A percentile compares a stretch with the other conserved stretches of the same genome.
These are phyloP conservation scores for Synanthedon formicaeformis DNA, from an alignment of 2,888 invertebrate genomes.

Conservation along the genomic window DNA sequence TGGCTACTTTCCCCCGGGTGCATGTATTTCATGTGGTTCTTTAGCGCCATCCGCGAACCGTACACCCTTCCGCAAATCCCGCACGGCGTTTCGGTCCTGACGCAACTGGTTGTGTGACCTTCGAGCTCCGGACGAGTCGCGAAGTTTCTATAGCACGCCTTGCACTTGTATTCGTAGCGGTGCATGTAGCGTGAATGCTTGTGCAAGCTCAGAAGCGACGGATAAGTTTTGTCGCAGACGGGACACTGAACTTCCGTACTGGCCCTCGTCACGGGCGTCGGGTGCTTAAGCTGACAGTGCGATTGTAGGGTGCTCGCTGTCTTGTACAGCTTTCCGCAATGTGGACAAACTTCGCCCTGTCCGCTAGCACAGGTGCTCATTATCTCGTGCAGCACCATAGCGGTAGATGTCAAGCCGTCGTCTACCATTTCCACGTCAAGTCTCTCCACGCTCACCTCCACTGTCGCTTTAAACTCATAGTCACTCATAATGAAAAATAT, in stretches of 20 bases:
- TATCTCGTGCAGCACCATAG: slow-evolving; percentile 32
- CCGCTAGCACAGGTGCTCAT: slow-evolving; percentile 12
- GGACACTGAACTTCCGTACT: slow-evolving; percentile 21
- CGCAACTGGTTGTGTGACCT: slow-evolving; percentile 5
- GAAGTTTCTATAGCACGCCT: slow-evolving; percentile 37
- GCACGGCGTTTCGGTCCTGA: slow-evolving; percentile 19
- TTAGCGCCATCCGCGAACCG: slow-evolving; percentile 27
- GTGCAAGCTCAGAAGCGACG: slow-evolving; percentile 37
- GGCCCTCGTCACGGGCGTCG: slow-evolving; percentile 14
- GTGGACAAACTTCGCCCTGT: slow-evolving; percentile 32
- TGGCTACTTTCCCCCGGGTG: slow-evolving; percentile 27
- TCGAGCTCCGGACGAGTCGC: slow-evolving; percentile 16
- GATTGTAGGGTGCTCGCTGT: slow-evolving; percentile 28
- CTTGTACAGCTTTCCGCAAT: slow-evolving; percentile 47
- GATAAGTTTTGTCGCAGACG: slow-evolving; percentile 37
- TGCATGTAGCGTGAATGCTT: slow-evolving; percentile 48
- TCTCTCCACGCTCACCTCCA: neutral
- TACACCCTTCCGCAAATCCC: slow-evolving; percentile 31
- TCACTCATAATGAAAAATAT: no score
- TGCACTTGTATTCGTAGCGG: slow-evolving; percentile 30
- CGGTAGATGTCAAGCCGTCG: slow-evolving; percentile 32
- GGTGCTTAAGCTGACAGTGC: slow-evolving; percentile 41
- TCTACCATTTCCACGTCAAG: slow-evolving; percentile 26
- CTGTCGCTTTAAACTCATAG: no score
- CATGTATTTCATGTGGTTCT: slow-evolving; percentile 41